Evolutionary conservation across 2,888 invertebrate species (phyloP), one percentile per base, ranked within the genome.

Genomic region (Antheraea assamensis): DNA sequence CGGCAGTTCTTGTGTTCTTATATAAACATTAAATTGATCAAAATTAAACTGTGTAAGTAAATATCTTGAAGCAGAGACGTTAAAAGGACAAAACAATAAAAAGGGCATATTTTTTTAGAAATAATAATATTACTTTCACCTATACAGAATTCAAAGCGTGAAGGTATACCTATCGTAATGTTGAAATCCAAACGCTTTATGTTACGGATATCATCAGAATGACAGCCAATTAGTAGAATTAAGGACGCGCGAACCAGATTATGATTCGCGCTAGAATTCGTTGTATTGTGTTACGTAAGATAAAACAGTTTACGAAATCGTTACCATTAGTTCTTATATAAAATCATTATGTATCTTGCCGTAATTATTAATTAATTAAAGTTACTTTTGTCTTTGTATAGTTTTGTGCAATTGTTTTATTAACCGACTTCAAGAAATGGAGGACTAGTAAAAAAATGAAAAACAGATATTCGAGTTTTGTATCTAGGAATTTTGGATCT

Each of bases 201-300:
- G 76, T 80, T 42, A 72, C 47, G 27, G 3, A 64, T 64, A 27
- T n/a, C 24, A 42, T 21, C 21, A 58, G 61, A 35, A 68, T 35
- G 68, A 68, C 68, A 68, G 68, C 78, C 78, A 81, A 85, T 85
- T 82, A 82, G 78, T 77, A 79, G 77, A 81, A 78, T 79, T 80
- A 82, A 80, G 85, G 83, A 84, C 84, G 85, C 83, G 82, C 73
- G 76, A 81, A 81, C 78, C 76, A 76, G 80, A 81, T 82, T 61
- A 42, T 61, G 24, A 27, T 72, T 72, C 24, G 72, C 61, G 31
- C 66, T 66, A 66, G 35, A 35, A 35, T 64, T 64, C 35, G 35
- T n/a, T 66, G 78, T 79, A 35, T n/a, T 66, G 78, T 79, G 81
- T 79, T 81, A 79, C 78, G 72, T 73, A 71, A 55, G 47, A 72